Percentiles rank a stretch among this genome's conserved stretches.
phyloP scores from a whole-genome alignment of 2,113 vertebrate species.

The Hemichromis elongatus region DNA sequence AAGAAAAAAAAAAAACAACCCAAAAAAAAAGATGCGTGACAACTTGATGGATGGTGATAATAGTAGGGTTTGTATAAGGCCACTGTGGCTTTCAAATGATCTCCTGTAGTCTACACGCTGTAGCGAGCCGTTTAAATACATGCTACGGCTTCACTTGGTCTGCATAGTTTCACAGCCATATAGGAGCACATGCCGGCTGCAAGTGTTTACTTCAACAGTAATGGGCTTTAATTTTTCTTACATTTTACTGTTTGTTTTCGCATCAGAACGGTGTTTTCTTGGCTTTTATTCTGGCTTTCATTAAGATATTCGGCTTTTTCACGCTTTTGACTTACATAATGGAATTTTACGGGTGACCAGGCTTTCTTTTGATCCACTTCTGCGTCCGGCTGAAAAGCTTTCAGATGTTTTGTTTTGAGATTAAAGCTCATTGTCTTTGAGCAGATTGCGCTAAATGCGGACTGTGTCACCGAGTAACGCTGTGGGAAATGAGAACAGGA shows the following conservation, averaged over 20 bases:
- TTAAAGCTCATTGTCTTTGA: neutral
- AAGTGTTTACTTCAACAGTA: neutral
- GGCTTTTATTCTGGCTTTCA: neutral
- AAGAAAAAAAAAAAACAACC: neutral
- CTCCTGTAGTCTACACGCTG: constrained; percentile 8
- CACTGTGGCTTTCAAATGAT: constrained; percentile 33
- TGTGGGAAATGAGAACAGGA: neutral
- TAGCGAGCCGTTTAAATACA: constrained; percentile 16
- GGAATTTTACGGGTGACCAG: neutral
- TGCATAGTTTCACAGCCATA: constrained; percentile 21
- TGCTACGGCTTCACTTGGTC: constrained; percentile 21
- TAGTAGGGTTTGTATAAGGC: constrained; percentile 43
- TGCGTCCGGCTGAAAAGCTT: neutral
- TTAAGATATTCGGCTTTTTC: neutral
- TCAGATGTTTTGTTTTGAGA: neutral
- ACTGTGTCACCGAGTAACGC: neutral
- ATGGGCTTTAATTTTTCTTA: neutral
- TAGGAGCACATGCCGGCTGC: neutral
- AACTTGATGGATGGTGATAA: constrained; percentile 60
- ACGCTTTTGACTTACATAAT: neutral
- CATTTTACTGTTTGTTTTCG: neutral
- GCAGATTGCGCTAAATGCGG: neutral
- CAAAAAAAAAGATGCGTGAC: neutral
- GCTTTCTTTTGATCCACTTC: neutral
- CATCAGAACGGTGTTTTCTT: neutral